Conservation (phyloP, 2,113 vertebrate genomes). For the Ammospiza nelsoni region DNA sequence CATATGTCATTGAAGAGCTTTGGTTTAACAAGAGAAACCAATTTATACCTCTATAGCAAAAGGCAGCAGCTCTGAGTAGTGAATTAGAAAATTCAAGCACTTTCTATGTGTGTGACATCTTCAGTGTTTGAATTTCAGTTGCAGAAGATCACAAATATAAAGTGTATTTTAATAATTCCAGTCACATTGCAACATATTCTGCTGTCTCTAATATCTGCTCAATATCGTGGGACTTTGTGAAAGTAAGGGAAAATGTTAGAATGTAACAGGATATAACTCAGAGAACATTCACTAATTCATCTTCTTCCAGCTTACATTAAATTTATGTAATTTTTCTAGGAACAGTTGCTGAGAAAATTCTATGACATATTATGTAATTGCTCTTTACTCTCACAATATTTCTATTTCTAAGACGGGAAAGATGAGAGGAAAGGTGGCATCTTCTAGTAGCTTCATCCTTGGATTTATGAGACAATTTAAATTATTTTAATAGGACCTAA, state of each 20-base stretch:
- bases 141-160: not conserved
- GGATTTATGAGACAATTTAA: not conserved
- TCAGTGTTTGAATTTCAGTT: not conserved
- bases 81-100: not conserved
- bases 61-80: not conserved
- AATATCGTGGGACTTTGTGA: not conserved
- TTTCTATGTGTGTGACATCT: not conserved
- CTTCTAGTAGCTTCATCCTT: not conserved
- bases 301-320: not conserved
- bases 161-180: not conserved
- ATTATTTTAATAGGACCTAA: not conserved
- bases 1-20: not conserved
- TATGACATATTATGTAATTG: not conserved
- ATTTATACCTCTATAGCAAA: not conserved
- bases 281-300: not conserved
- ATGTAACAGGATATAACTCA: not conserved
- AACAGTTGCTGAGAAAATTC: not conserved
- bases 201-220: not conserved
- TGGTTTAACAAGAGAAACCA: not conserved
- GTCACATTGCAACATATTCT: not conserved
- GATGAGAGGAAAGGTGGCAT: not conserved
- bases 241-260: not conserved
- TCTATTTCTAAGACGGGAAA: not conserved
- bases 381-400: not conserved
- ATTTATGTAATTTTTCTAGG: not conserved